Base-by-base conservation (phyloP, 2,888 invertebrate genomes). In the Napeogenes inachia region DNA sequence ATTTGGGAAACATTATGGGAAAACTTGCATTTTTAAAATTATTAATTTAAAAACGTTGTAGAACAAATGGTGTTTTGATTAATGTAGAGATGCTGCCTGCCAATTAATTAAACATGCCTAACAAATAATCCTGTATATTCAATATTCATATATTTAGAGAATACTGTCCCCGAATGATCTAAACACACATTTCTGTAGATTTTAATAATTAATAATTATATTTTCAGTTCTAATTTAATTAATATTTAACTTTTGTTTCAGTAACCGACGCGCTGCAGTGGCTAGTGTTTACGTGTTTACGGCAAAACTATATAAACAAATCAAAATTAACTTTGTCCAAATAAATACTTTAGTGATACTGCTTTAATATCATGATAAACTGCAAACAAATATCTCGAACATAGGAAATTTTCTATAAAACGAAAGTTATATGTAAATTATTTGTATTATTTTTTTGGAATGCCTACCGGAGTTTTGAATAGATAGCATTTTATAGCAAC, bases 401-500 rank as follows among this genome's bases (percentile, higher is more conserved):
- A 88, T 89, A 89, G 89, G 82, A 87, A 82, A 78, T 87, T 90
- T 89, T 90, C 89, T 89, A 89, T 88, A 86, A 87, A 87, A 88
- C 82, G 82, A 87, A 85, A 82, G 77, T 76, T 85, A 81, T 78
- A 77, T 80, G 76, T 73, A 82, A 84, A 83, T 87, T 71, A 87
- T 86, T 88, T 87, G 83, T 87, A 87, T 81, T 86, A 21, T 86
- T 82, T 76, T 84, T 89, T 88, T 85, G 82, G 83, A 85, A 88
- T 83, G 90, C 89, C 89, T 90, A 89, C 88, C 84, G 84, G 82
- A 87, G 84, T 88, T 88, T 86, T 88, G 85, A 87, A 87, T 90
- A 89, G 89, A 87, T 89, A 90, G 90, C 89, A 89, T 90, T 90
- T 90, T 89, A 89, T 90, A 90, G 89, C 86, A 89, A 87, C 84